phyloP scores from a whole-genome alignment of 2,797 vertebrate genomes.

The Trachops cirrhosus region DNA sequence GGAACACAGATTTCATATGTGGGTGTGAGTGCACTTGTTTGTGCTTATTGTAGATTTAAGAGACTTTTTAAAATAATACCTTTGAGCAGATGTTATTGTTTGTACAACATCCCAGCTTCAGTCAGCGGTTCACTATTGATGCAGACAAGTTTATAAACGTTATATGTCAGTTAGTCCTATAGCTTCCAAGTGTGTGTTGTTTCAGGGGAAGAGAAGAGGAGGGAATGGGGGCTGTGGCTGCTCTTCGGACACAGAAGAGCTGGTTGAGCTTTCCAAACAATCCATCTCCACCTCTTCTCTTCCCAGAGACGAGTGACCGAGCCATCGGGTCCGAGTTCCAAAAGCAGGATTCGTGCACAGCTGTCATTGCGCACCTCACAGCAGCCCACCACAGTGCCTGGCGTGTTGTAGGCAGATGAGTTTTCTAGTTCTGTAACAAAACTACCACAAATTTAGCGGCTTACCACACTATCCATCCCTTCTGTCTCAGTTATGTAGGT shows the following conservation, averaged over 20 bases:
- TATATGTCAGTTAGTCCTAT: neutral
- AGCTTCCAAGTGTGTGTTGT: neutral
- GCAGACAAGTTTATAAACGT: neutral
- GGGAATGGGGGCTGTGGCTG: neutral
- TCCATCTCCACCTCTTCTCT: neutral
- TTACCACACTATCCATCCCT: neutral
- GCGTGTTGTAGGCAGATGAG: too few species aligned
- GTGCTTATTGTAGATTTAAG: neutral
- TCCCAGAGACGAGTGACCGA: neutral
- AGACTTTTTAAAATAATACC: neutral
- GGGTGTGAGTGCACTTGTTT: neutral
- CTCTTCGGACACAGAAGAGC: neutral
- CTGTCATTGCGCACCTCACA: neutral
- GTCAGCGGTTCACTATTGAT: neutral
- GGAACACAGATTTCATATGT: neutral
- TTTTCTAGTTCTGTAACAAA: neutral
- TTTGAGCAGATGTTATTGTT: neutral
- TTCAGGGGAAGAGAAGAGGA: neutral
- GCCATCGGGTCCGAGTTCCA: neutral
- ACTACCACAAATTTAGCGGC: neutral
- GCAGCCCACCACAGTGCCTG: neutral
- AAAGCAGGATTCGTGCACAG: neutral
- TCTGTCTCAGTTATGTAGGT: neutral
- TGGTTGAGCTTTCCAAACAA: neutral
- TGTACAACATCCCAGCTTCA: neutral